Evolutionary conservation across 2,888 invertebrate species (phyloP).

Genomic region (Cheilosia vulpina): DNA sequence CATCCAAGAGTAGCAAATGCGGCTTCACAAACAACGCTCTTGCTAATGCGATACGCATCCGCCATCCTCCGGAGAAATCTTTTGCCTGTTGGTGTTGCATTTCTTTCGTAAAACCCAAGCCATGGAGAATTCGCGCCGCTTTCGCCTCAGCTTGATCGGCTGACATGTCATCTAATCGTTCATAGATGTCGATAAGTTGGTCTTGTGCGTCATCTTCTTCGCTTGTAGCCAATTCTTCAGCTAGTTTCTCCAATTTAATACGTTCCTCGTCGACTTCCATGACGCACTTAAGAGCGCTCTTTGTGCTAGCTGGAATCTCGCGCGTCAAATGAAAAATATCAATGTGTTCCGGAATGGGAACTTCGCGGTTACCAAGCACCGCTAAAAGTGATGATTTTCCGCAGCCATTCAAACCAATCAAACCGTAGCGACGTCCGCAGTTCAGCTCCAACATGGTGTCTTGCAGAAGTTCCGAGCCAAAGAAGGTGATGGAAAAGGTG

Average conservation of each 20-base stretch:
- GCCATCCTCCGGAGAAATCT: constrained; percentile 97
- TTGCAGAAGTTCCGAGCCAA: constrained; percentile 97
- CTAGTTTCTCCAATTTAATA: constrained; percentile 94
- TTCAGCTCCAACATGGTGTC: constrained; percentile 98
- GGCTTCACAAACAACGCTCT: constrained; percentile 99
- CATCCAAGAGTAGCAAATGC: constrained; percentile 96
- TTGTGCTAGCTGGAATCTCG: constrained; percentile 99
- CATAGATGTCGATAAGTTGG: constrained; percentile 98
- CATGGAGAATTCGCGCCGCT: constrained; percentile 97
- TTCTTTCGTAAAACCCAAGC: constrained; percentile 95
- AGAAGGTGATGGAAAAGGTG: constrained; percentile 98
- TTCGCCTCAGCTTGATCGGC: constrained; percentile 97
- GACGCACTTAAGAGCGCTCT: constrained; percentile 97
- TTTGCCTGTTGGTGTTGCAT: constrained; percentile 95
- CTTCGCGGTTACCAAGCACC: constrained; percentile 95
- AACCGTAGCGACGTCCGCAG: constrained; percentile 97
- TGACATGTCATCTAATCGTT: constrained; percentile 97
- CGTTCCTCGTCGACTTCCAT: constrained; percentile 99
- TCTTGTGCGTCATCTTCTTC: constrained; percentile 97
- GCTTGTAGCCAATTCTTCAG: constrained; percentile 93
- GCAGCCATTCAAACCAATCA: constrained; percentile 98
- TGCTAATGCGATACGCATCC: constrained; percentile 99
- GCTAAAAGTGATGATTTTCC: constrained; percentile 98
- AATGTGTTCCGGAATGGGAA: constrained; percentile 97
- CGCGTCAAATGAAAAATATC: constrained; percentile 98